phyloP scores from a whole-genome alignment of 1,140 invertebrate genomes.

The Eriocheir sinensis region DNA sequence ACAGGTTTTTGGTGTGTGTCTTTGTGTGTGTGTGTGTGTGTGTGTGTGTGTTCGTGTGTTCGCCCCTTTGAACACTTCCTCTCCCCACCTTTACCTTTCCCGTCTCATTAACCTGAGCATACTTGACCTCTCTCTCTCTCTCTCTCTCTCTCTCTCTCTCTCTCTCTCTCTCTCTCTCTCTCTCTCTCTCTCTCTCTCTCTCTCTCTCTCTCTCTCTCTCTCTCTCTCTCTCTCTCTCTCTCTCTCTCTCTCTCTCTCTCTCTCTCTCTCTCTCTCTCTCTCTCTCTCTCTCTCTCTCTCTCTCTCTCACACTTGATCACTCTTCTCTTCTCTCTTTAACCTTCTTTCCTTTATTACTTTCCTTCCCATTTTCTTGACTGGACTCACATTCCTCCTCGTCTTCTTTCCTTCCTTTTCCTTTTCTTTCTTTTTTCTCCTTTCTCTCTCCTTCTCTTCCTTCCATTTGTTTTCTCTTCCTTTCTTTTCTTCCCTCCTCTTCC shows the following conservation, averaged over 20 bases:
- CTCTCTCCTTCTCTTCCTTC: neutral
- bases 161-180: constrained; percentile 45
- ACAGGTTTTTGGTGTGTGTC: too few relatives aligned
- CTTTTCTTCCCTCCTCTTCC: neutral
- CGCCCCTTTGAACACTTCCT: neutral
- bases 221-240: neutral
- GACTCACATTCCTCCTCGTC: neutral
- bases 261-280: constrained; percentile 6
- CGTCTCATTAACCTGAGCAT: neutral
- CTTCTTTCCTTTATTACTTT: neutral
- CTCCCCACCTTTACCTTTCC: constrained; percentile 27
- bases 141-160: constrained; percentile 47
- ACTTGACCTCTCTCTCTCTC: constrained; percentile 40
- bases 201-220: too few relatives aligned
- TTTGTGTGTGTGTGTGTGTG: constrained; percentile 13
- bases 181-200: constrained; percentile 40
- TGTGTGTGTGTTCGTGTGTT: neutral
- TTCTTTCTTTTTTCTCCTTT: neutral
- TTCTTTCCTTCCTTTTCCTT: neutral
- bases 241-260: neutral
- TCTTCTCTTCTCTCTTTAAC: neutral
- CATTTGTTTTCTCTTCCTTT: neutral
- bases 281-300: constrained; percentile 14
- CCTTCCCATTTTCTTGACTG: neutral
- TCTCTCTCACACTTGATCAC: neutral